Evolutionary conservation across 2,113 vertebrate genomes (phyloP), one percentile per base, ranked within the genome.

Genomic region (Progne subis): DNA sequence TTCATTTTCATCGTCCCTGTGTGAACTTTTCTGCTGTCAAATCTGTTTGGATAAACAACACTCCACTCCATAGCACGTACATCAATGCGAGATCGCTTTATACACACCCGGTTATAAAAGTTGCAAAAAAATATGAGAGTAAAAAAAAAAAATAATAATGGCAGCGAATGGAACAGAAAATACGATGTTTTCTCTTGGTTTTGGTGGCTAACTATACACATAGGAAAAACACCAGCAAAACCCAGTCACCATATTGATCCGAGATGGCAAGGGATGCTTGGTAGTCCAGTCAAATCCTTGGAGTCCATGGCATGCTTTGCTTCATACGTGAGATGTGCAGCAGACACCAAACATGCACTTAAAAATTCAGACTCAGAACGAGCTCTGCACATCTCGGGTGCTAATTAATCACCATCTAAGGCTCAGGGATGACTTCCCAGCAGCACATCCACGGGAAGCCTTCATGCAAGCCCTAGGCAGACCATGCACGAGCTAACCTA

Each of bases 31-130:
- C 74, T 80, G 49, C 65, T 63, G 61, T 79, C 18, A 2, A 53
- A 47, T 90, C 86, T 91, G 97, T 97, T 97, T 97, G 96, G 96
- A 97, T 97, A 96, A 97, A 97, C 97, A 97, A 97, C 97, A 84
- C 97, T 95, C 86, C 69, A 25, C 74, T 93, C 78, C 15, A 5
- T 75, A 90, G 75, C 67, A 94, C 49, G 32, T 11, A 94, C 52
- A 94, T 37, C 83, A 65, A 96, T 87, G 82, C 68, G 25, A 91
- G 90, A 55, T 90, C 60, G 7, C 39, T 90, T 81, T 34, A 46
- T 57, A 92, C 71, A 69, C 87, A 57, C 86, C 82, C 77, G 37
- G 28, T 79, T 11, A 86, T 16, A 94, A 94, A 75, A 81, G 57
- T 82, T 68, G 75, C 71, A 96, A 96, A 96, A 53, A 77, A 96